Evolutionary conservation across 2,888 invertebrate genomes (phyloP).

Genomic region (Seira musarum): DNA sequence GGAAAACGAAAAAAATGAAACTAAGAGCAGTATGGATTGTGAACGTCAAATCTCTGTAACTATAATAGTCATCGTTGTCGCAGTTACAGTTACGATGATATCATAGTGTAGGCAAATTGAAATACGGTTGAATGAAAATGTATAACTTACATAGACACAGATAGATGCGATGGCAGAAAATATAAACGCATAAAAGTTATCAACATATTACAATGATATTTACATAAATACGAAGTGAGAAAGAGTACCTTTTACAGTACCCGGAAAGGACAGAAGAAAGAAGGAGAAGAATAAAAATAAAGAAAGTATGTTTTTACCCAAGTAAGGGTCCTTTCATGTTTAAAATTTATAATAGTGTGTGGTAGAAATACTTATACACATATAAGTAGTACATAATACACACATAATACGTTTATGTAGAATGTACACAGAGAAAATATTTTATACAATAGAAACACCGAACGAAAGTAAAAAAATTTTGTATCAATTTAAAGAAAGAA

Average conservation of each 20-base stretch:
- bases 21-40: too few species aligned
- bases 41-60: too few species aligned
- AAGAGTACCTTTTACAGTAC: not conserved
- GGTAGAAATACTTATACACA: not conserved
- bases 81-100: too few species aligned
- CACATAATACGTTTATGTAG: slow-evolving; percentile 34
- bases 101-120: too few species aligned
- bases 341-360: slow-evolving; percentile 2
- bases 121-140: too few species aligned
- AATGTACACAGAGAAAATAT: slow-evolving; percentile 44
- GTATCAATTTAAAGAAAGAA: slow-evolving; percentile 28
- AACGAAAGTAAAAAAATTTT: slow-evolving; percentile 25
- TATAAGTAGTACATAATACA: slow-evolving; percentile 8
- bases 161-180: not conserved
- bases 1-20: too few species aligned
- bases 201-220: not conserved
- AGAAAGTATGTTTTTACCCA: slow-evolving; percentile 41
- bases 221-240: not conserved
- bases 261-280: slow-evolving; percentile 69
- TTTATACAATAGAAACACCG: slow-evolving; percentile 44
- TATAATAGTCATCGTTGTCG: too few species aligned
- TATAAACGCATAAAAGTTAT: not conserved
- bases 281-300: slow-evolving; percentile 65
- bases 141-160: not conserved
- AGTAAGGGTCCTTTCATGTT: slow-evolving; percentile 55